These are phyloP conservation scores for Aegotheles bennettii DNA, from an alignment of 2,113 vertebrate genomes.

Conservation along the genomic window DNA sequence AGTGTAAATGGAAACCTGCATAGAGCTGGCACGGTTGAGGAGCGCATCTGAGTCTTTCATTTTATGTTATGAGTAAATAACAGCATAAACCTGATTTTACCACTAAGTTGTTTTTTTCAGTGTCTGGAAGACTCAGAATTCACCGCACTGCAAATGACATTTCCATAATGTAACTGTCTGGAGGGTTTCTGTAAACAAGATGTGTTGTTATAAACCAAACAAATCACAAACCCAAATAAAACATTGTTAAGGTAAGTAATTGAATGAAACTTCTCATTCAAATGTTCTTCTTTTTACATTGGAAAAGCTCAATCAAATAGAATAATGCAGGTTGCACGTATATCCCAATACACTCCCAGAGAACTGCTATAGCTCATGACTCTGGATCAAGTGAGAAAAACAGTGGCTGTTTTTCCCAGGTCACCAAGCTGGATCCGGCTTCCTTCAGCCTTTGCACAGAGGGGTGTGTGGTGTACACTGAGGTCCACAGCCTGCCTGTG, in stretches of 20 bases:
- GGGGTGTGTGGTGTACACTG: background rate
- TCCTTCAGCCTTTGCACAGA: background rate
- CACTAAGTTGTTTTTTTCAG: background rate
- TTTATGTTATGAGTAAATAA: background rate
- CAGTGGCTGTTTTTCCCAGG: background rate
- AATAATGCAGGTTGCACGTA: background rate
- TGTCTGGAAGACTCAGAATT: background rate
- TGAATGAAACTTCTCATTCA: background rate
- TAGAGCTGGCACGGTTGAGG: background rate
- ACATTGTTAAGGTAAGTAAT: background rate
- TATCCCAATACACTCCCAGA: background rate
- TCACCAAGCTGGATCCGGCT: too few species aligned
- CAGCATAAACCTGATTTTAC: background rate
- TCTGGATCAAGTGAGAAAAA: background rate
- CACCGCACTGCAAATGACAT: background rate
- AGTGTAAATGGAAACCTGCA: background rate
- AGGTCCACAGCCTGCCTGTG: background rate
- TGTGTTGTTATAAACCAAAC: background rate
- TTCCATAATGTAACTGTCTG: background rate
- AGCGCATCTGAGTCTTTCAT: background rate
- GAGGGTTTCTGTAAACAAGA: background rate
- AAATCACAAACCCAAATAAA: background rate
- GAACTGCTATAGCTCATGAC: background rate
- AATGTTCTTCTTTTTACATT: background rate
- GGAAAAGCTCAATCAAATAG: background rate